Evolutionary conservation across 2,113 vertebrate species (phyloP), one percentile per base, ranked within the genome.

Genomic region (Lophius piscatorius): DNA sequence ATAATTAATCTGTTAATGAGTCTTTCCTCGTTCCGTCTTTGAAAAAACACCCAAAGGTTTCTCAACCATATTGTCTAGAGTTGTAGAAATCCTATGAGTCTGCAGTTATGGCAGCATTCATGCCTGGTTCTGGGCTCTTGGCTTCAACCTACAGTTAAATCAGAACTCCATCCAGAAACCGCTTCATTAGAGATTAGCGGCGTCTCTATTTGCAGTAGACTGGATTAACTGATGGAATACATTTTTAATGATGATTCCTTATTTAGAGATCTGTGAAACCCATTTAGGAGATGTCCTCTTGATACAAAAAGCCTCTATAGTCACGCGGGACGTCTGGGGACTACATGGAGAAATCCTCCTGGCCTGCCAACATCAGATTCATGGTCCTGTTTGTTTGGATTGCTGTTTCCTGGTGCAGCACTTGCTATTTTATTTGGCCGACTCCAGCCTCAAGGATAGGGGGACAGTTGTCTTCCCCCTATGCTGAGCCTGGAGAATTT

Each of bases 391-490:
- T 90, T 96, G 93, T 96, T 95, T 94, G 89, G 89, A 90, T 82
- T 88, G 90, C 90, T 88, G 81, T 94, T 95, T 96, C 93, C 93
- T 94, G 86, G 81, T 91, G 91, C 90, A 92, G 90, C 87, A 78
- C 61, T 64, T 26, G 82, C 75, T 96, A 89, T 98, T 98, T 96
- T 92, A 92, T 92, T 98, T 98, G 95, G 96, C 94, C 70, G 22
- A 79, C 60, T 75, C 60, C 41, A 69, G 74, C 80, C 81, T 42
- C 77, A 73, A 88, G 90, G 82, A 97, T 93, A 96, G 93, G 89
- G 90, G 91, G 91, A 91, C 88, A 88, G 92, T 95, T 97, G 92
- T 98, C 84, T 92, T 92, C 90, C 76, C 80, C 83, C 89, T 70
- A 90, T 86, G 82, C 82, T 71, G 78, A 88, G 88, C n/a, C 55